Evolutionary conservation across 2,888 invertebrate genomes (phyloP), one percentile per base, ranked within the genome.

Genomic region (Allygus modestus): DNA sequence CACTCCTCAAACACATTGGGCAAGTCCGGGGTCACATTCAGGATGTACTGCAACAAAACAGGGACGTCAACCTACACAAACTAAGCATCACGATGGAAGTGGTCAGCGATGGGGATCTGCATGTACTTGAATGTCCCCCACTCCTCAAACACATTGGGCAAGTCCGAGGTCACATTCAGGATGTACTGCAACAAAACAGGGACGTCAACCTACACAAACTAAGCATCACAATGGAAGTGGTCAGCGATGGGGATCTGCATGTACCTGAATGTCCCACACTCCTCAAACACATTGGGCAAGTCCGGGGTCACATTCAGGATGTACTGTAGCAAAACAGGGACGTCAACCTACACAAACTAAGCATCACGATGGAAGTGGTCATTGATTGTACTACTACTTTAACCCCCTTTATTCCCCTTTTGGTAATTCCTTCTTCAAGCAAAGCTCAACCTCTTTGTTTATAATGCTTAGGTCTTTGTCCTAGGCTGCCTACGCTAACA

Each of bases 231-330:
- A 69, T 12, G 15, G 17, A 20, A 97, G 91, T 98, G 98, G 92
- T 99, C 98, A 83, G 97, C 96, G 90, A 99, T 98, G 87, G 98
- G 98, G 90, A 99, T 98, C 93, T 98, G 96, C 93, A 98, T 95
- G 93, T 99, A 99, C 91, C 96, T 96, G 91, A 98, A 97, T 89
- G 94, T 94, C 89, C 95, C 96, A 87, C 93, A 92, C 90, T 95
- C 93, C 91, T 97, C 97, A 91, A 98, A 98, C 88, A 96, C 96
- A 92, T 99, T 99, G 85, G 98, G 98, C 91, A 99, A 93, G 92
- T 99, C 97, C 65, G 97, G 97, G 84, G 99, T 99, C 88, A 99
- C 99, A 91, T 99, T 99, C 89, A 99, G 92, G 89, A 99, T 96
- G 91, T 98, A 98, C 93, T 97, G 93, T 23, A 91, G 91, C 87